These are phyloP conservation scores for Acleris literana DNA, from an alignment of 2,888 invertebrate genomes.

Conservation along the genomic window DNA sequence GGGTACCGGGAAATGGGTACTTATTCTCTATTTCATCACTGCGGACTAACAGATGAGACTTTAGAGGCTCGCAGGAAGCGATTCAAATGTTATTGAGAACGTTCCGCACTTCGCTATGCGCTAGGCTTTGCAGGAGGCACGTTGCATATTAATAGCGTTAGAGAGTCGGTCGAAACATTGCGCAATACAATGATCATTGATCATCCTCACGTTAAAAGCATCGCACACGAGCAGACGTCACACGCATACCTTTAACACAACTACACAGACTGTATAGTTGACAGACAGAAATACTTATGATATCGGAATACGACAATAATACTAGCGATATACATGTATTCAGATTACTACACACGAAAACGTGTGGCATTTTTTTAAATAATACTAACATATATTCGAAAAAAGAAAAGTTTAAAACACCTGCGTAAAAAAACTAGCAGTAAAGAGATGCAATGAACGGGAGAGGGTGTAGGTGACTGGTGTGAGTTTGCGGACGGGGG, in stretches of 20 bases:
- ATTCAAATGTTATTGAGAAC: constrained; percentile 30
- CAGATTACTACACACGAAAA: background rate
- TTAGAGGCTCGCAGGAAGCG: constrained; percentile 28
- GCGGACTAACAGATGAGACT: constrained; percentile 57
- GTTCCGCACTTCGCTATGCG: constrained; percentile 16
- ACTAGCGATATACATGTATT: no score
- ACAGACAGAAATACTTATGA: no score
- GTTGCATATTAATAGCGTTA: constrained; percentile 32
- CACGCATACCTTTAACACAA: background rate
- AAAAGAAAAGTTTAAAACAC: constrained; percentile 30
- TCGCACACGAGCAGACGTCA: background rate
- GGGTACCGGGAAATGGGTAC: constrained; percentile 65
- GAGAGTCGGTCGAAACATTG: constrained; percentile 18
- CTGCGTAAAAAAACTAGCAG: constrained; percentile 56
- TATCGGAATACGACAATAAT: no score
- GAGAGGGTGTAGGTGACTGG: constrained; percentile 50
- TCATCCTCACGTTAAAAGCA: constrained; percentile 11
- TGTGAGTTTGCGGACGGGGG: constrained; percentile 61
- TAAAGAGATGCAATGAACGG: constrained; percentile 65
- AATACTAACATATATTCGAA: constrained; percentile 15
- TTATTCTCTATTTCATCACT: constrained; percentile 67
- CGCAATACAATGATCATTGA: constrained; percentile 7
- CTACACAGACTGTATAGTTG: background rate
- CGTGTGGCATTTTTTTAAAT: background rate
- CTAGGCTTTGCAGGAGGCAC: constrained; percentile 19